Conservation (phyloP, 2,797 vertebrate genomes). For the Chelmon rostratus region DNA sequence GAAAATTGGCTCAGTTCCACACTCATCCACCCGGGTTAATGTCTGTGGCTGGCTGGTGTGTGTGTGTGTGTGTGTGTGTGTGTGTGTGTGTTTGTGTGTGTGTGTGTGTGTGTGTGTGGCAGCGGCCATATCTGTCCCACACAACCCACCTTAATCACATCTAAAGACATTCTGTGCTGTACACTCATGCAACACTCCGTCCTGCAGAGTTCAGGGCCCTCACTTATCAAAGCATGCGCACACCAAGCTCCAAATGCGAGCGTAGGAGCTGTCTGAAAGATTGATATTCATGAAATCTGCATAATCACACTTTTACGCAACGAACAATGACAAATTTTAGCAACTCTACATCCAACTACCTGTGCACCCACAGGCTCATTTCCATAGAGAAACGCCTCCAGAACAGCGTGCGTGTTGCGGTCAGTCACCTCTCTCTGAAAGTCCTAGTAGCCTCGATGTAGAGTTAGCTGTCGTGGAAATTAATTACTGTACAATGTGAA, state of each 20-base stretch:
- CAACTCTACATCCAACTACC: slow-evolving; percentile 7
- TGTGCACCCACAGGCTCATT: neutral
- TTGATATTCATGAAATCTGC: neutral
- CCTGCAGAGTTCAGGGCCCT: slow-evolving; percentile 13
- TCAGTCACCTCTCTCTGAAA: neutral
- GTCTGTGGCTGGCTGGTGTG: slow-evolving; percentile 30
- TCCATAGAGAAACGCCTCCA: neutral
- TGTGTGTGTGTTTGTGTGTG: too few species aligned
- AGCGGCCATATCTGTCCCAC: slow-evolving; percentile 25
- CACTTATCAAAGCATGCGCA: neutral
- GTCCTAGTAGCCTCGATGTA: neutral
- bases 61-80: neutral
- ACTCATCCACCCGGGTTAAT: slow-evolving; percentile 36
- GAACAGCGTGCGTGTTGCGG: neutral
- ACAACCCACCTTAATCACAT: slow-evolving; percentile 34
- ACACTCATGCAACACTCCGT: slow-evolving; percentile 7
- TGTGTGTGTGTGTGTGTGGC: slow-evolving; percentile 19
- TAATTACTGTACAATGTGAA: too few species aligned
- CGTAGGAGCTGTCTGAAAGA: neutral
- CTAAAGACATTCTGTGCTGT: slow-evolving; percentile 17
- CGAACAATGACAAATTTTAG: slow-evolving; percentile 10
- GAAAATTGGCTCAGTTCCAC: slow-evolving; percentile 66
- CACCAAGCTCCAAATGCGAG: neutral
- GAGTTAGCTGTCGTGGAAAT: neutral
- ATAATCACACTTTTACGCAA: neutral